Evolutionary conservation across 2,888 invertebrate genomes (phyloP).

Genomic region (Eupithecia subfuscata): DNA sequence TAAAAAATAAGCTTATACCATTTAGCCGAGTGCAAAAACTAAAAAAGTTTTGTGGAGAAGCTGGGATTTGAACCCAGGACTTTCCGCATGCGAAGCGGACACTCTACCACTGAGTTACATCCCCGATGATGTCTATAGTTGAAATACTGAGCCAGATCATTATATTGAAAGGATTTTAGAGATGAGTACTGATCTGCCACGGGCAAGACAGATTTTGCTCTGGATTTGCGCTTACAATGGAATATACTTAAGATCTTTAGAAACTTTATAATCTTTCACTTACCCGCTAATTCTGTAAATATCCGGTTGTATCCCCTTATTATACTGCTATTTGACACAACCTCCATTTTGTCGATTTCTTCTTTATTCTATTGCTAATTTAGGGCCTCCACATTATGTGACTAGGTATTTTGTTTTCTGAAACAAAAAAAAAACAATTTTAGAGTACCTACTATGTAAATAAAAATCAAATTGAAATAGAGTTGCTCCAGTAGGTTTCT

Average conservation of each 20-base stretch:
- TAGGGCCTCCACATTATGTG: slow-evolving; percentile 63
- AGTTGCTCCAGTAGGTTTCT: too few relatives aligned
- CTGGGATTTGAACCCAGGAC: slow-evolving; percentile 14
- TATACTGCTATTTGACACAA: slow-evolving; percentile 84
- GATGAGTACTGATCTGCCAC: background rate
- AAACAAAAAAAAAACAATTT: slow-evolving; percentile 48
- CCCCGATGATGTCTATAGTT: background rate
- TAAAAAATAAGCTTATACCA: background rate
- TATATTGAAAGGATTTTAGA: background rate
- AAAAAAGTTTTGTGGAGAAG: slow-evolving; percentile 1
- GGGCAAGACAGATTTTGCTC: background rate
- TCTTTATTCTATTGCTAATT: slow-evolving; percentile 62
- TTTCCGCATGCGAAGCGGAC: slow-evolving; percentile 18
- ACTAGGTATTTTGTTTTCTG: slow-evolving; percentile 54
- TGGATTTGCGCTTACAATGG: too few relatives aligned
- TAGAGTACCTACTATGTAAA: background rate
- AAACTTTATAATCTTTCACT: slow-evolving; percentile 44
- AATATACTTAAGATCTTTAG: too few relatives aligned
- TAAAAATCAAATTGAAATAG: too few relatives aligned
- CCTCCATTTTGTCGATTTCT: slow-evolving; percentile 67
- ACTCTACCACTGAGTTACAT: slow-evolving; percentile 20
- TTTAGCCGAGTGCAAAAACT: background rate
- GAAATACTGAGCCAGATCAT: background rate
- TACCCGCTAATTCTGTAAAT: slow-evolving; percentile 88
- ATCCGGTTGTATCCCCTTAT: slow-evolving; percentile 85